Percentiles rank a stretch among this genome's conserved stretches.
phyloP scores from a whole-genome alignment of 2,113 vertebrate genomes.

The Oryzias woworae region DNA sequence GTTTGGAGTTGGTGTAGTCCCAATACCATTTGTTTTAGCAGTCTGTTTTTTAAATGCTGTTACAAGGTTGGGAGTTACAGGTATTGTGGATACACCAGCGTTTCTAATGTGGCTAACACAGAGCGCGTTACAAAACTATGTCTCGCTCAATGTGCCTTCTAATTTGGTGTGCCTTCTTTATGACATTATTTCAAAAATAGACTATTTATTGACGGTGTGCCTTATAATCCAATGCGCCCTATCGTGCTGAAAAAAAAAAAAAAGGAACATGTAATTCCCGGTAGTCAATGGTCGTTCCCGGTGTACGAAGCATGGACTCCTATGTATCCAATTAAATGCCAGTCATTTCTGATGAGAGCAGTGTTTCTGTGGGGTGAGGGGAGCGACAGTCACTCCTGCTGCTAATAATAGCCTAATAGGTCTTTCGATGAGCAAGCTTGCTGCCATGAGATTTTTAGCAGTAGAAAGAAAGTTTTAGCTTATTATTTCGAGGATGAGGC shows the following conservation, averaged over 20 bases:
- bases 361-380: constrained; percentile 2
- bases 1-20: too few species aligned
- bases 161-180: too few species aligned
- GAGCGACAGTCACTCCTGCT: constrained; percentile 57
- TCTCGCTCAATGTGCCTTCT: too few species aligned
- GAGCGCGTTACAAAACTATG: too few species aligned
- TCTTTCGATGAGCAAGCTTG: constrained; percentile 54
- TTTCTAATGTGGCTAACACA: too few species aligned
- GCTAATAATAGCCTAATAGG: constrained; percentile 79
- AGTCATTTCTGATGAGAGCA: constrained; percentile 82
- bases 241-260: background rate
- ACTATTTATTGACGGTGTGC: too few species aligned
- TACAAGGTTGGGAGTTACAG: too few species aligned
- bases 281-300: constrained; percentile 13
- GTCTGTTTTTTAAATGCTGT: too few species aligned
- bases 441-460: constrained; percentile 29
- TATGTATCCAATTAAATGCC: constrained; percentile 82
- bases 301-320: constrained; percentile 70
- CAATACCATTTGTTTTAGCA: too few species aligned
- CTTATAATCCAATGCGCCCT: too few species aligned
- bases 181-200: too few species aligned
- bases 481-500: constrained; percentile 9
- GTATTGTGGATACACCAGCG: too few species aligned
- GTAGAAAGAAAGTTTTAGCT: constrained; percentile 24
- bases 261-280: constrained; percentile 73